Evolutionary conservation across 2,797 vertebrate species (phyloP), one percentile per base, ranked within the genome.

Genomic region (Sebastes vulpes): DNA sequence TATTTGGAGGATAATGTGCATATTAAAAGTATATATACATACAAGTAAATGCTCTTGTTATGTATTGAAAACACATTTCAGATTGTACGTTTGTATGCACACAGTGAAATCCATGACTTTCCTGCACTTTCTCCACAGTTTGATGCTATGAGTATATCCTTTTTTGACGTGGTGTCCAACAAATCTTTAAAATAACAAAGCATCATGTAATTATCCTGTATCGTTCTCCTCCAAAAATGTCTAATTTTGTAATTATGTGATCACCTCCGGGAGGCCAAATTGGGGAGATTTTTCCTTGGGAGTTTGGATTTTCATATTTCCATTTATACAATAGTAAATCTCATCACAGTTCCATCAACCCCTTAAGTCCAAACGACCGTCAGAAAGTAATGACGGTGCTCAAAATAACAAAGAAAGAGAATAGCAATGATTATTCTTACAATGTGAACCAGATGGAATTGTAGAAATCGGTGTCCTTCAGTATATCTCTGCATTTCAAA

Each of bases 401-500:
- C 59, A 67, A 75, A 70, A 75, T 71, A 78, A 78, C 66, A 77
- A 64, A 46, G 26, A 52, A 63, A 23, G 4, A 66, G 42, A 74
- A 66, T 56, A 56, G 75, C 18, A 11, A 25, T 53, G 58, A 84
- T 81, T 65, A 74, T 71, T 79, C 74, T 78, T 59, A 88, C 35
- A 83, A 72, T 60, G 52, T n/a, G 77, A 84, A 84, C 69, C 65
- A 79, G 77, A 83, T 72, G 77, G 69, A 72, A 79, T 84, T 71
- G 74, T 80, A 46, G 57, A 89, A 89, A 86, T 76, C 31, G 79
- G 48, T 70, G 80, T 81, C 77, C 75, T 77, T 83, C 69, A 54
- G 6, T 52, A 68, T 72, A 65, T 79, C 26, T 28, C 46, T 66
- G 66, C 32, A 63, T 64, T 83, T 81, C 57, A 70, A 29, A 73